Conservation (phyloP, 2,888 invertebrate species). For the Dendrolimus houi region DNA sequence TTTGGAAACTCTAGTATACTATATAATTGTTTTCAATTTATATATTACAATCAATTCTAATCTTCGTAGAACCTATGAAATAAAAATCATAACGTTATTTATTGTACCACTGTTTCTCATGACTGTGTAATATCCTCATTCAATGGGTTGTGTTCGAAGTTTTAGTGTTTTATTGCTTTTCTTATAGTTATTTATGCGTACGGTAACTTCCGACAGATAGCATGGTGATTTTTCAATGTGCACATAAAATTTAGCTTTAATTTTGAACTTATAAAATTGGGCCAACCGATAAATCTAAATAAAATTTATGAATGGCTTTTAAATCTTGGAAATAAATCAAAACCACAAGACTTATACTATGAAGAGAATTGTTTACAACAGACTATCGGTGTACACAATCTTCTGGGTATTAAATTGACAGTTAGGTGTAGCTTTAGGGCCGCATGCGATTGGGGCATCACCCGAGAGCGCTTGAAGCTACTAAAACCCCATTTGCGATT, state of each 20-base stretch:
- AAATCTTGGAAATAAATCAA: neutral
- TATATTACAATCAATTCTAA: too few species aligned
- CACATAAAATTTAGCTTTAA: neutral
- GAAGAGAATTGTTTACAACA: too few species aligned
- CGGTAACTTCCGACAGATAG: slow-evolving; percentile 19
- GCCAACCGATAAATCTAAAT: neutral
- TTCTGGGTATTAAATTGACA: too few species aligned
- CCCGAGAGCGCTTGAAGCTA: too few species aligned
- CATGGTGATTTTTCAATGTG: neutral
- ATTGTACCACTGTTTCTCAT: neutral
- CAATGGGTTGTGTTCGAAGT: slow-evolving; percentile 27
- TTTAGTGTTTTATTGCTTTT: slow-evolving; percentile 33
- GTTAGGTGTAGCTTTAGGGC: too few species aligned
- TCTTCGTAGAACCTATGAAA: too few species aligned
- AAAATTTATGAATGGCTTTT: neutral
- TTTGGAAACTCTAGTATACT: too few species aligned
- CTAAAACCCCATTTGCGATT: too few species aligned
- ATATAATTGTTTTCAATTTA: too few species aligned
- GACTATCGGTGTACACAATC: too few species aligned
- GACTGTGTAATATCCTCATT: slow-evolving; percentile 3
- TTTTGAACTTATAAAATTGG: neutral
- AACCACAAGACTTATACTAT: too few species aligned
- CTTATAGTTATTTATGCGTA: slow-evolving; percentile 26
- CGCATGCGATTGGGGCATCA: too few species aligned
- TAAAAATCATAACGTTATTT: neutral